phyloP scores from a whole-genome alignment of 2,797 vertebrate genomes.

The Merluccius polli region DNA sequence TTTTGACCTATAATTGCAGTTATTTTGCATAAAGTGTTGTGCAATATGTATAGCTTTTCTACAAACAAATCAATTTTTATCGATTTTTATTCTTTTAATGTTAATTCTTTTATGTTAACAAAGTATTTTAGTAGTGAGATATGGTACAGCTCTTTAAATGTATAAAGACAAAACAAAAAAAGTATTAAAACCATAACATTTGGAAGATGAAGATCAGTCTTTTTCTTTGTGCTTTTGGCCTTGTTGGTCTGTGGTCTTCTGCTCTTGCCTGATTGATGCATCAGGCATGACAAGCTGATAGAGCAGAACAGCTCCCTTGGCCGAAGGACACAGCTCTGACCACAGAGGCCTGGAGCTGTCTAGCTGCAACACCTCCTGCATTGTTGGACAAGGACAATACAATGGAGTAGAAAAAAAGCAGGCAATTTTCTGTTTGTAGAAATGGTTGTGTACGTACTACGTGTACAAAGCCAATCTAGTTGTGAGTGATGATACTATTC shows the following conservation, averaged over 20 bases:
- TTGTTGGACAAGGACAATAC: not conserved
- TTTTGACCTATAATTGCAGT: slow-evolving; percentile 6
- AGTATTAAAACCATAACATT: slow-evolving; percentile 21
- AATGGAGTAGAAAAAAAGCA: not conserved
- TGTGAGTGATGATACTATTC: not conserved
- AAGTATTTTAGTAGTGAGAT: not conserved
- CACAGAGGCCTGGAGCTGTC: slow-evolving; percentile 70
- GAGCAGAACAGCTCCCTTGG: slow-evolving; percentile 84
- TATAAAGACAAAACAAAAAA: not conserved
- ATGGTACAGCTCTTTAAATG: not conserved
- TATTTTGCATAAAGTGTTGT: slow-evolving; percentile 24
- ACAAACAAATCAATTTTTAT: not conserved
- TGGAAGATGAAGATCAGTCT: not conserved
- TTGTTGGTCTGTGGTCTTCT: slow-evolving; percentile 4
- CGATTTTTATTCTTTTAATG: not conserved
- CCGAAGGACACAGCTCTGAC: slow-evolving; percentile 85
- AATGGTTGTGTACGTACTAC: not conserved
- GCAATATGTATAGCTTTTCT: slow-evolving; percentile 19
- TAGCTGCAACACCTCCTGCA: slow-evolving; percentile 73
- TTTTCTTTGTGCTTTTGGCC: slow-evolving; percentile 8
- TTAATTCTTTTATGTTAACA: not conserved
- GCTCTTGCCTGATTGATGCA: slow-evolving; percentile 1
- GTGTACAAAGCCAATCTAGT: not conserved
- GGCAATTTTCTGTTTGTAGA: not conserved
- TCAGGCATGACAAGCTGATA: slow-evolving; percentile 74